Evolutionary conservation across 2,797 vertebrate genomes (phyloP).

Genomic region (Tragopan temminckii): DNA sequence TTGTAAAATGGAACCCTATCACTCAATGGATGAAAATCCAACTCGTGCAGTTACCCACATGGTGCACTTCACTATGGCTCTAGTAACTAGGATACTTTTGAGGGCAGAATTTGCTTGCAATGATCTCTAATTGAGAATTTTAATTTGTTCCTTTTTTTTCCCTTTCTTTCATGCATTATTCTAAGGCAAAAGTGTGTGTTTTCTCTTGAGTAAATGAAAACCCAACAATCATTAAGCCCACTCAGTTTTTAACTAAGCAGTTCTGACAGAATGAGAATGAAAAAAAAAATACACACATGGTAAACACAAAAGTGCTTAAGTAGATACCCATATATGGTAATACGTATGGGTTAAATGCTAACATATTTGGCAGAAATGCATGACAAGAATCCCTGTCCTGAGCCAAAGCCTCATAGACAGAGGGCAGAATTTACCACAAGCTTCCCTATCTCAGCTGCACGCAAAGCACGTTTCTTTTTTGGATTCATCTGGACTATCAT

Average conservation of each 20-base stretch:
- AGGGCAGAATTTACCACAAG: conserved; percentile 58
- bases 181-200: background rate
- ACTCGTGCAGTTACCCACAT: background rate
- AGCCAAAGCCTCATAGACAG: conserved; percentile 70
- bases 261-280: background rate
- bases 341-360: conserved; percentile 53
- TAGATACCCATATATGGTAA: conserved; percentile 59
- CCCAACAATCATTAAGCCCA: background rate
- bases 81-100: conserved; percentile 21
- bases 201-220: conserved; percentile 10
- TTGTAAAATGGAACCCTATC: background rate
- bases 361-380: conserved; percentile 69
- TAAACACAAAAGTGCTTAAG: conserved; percentile 61
- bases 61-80: background rate
- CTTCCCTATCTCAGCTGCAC: conserved; percentile 49
- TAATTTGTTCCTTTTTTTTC: background rate
- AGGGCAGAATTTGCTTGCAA: conserved; percentile 4
- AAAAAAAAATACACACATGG: background rate
- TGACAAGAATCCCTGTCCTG: conserved; percentile 58
- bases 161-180: background rate
- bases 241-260: conserved; percentile 24
- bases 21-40: background rate
- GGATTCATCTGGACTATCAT: conserved; percentile 45
- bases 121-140: background rate
- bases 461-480: conserved; percentile 48